Evolutionary conservation across 1,140 invertebrate species (phyloP), one percentile per base, ranked within the genome.

Genomic region (Vanessa atalanta): DNA sequence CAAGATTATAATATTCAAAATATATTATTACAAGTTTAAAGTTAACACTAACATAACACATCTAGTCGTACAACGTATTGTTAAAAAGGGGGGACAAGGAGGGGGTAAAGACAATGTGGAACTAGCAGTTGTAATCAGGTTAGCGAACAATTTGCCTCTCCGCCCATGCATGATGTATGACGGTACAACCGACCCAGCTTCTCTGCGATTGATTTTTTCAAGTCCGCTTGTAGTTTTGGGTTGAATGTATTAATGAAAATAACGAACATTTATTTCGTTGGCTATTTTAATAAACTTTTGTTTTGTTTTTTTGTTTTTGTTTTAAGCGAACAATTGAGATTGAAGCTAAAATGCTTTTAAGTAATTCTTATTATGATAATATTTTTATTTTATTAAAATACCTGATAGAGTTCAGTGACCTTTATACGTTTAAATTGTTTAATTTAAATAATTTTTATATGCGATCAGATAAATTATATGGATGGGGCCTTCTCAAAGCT

Each of bases 51-150:
- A 43, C 16, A 20, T 69, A 60, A 11, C 67, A 70, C 53, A 70
- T 70, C 67, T 60, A 70, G 67, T 20, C 9, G 2, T 7, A 61
- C 12, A 61, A n/a, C 16, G 26, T 20, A 61, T 61, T 61, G 57
- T 61, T 43, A 43, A 61, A 61, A 37, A n/a, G 20, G 57, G 57
- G 31, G 23, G 13, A 14, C 63, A 68, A 43, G 63, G 77, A 55
- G 75, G 84, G 82, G 79, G 79, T 72, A 86, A 89, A 89, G 89
- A 91, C 88, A 91, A 88, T 87, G 85, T 90, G 82, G 86, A 91
- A 91, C 88, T 91, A 91, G 83, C 82, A 83, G 86, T 89, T 83
- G 90, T 92, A 92, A 92, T 92, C 88, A 92, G 88, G 84, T 92
- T 92, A 92, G 87, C 81, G 85, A 87, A 85, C 88, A 92, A 92